Conservation (phyloP, 1,140 invertebrate species). For the Heliothis subflexa region DNA sequence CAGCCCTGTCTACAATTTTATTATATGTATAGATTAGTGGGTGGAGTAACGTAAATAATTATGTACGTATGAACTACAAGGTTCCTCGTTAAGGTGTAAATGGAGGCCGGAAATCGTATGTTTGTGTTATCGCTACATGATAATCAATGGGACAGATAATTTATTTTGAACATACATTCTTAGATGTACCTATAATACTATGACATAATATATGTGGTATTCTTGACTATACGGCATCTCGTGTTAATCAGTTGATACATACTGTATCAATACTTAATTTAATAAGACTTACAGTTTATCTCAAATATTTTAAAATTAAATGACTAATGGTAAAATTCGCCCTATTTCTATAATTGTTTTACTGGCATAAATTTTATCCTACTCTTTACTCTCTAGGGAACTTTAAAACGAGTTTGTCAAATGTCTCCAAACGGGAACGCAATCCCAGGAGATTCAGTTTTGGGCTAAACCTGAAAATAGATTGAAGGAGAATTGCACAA, state of each 20-base stretch:
- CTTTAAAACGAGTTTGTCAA: neutral
- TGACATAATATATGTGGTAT: too few species aligned
- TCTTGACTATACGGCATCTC: too few species aligned
- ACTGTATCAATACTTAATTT: too few species aligned
- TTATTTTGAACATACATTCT: too few species aligned
- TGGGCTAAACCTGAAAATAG: neutral
- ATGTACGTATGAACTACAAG: slow-evolving; percentile 5
- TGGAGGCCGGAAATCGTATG: neutral
- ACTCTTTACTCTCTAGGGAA: neutral
- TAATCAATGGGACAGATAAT: neutral
- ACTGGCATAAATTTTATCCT: too few species aligned
- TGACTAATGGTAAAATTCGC: neutral
- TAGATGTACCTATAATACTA: too few species aligned
- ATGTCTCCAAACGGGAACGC: neutral
- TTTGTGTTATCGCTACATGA: neutral
- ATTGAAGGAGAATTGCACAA: neutral
- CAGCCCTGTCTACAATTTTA: too few species aligned
- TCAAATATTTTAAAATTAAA: too few species aligned
- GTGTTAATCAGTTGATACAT: too few species aligned
- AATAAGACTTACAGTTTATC: too few species aligned
- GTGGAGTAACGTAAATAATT: slow-evolving; percentile 15
- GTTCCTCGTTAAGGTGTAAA: neutral
- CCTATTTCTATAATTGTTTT: neutral
- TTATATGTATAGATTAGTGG: too few species aligned
- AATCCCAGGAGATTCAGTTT: neutral